Base-by-base conservation (phyloP, 2,797 vertebrate genomes). In the Girardinus metallicus region DNA sequence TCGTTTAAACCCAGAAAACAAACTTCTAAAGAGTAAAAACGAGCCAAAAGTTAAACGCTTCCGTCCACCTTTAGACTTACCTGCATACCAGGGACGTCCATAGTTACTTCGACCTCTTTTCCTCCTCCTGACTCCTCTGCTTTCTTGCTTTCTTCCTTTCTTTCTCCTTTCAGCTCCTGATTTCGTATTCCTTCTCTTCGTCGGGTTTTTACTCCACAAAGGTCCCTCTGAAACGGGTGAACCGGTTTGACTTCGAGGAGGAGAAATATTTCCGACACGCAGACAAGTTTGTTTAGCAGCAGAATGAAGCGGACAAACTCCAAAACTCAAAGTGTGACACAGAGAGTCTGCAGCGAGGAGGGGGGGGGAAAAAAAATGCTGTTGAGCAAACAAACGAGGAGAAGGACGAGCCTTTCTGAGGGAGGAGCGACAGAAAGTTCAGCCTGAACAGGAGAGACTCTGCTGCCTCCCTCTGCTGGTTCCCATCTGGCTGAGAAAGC, bases 41-140 rank as follows among this genome's bases (percentile, higher is more conserved):
- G 26, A 46, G 23, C 15, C 12, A 23, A 9, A 72, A 13, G 6
- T 1, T 3, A 46, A 51, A 10, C 39, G 26, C 15, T n/a, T 74
- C 21, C 15, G 73, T 89, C 79, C 89, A 92, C 92, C 92, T 89
- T 86, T 51, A n/a, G 1, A 1, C 92, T 93, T 57, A 95, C 94
- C 94, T 95, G 94, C 91, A 95, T 94, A 91, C 94, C 94, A 91
- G 93, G 94, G 91, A 95, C 94, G 62, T 95, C 94, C 94, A 95
- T 94, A 85, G 89, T 85, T 72, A 87, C 90, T 91, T 89, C 84
- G 41, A 74, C 87, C 89, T 89, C 41, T 92, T 34, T 88, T 89
- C 87, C 87, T 92, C 88, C 92, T 82, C 91, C 91, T 86, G 87
- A 31, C 86, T 83, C 73, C 5, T 70, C 53, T 43, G n/a, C 21